Conservation (phyloP, 2,888 invertebrate species). For the Zygaena filipendulae region DNA sequence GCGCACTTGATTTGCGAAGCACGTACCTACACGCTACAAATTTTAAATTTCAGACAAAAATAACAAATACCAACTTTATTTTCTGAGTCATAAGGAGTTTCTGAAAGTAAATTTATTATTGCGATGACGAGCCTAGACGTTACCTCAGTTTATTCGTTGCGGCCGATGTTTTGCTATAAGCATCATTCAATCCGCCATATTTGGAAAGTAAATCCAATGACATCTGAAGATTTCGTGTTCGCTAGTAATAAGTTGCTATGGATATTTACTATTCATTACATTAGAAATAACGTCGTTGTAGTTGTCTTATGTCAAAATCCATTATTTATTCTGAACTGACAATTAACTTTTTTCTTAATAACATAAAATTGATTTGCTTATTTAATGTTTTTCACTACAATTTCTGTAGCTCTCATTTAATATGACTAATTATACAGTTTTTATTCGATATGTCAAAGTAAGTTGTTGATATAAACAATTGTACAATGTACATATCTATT, state of each 20-base stretch:
- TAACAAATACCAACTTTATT: conserved; percentile 32
- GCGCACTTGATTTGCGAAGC: conserved; percentile 64
- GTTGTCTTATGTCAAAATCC: too few relatives aligned
- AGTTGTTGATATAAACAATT: too few relatives aligned
- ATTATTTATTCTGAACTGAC: too few relatives aligned
- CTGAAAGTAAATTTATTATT: conserved; percentile 20
- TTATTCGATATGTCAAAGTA: too few relatives aligned
- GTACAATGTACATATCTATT: too few relatives aligned
- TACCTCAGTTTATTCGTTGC: conserved; percentile 29
- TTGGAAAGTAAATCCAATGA: conserved; percentile 44
- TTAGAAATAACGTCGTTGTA: too few relatives aligned
- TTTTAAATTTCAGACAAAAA: conserved; percentile 16
- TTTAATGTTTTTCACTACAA: too few relatives aligned
- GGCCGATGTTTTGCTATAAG: conserved; percentile 53
- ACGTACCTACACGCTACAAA: conserved; percentile 36
- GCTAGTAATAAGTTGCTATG: conserved; percentile 40
- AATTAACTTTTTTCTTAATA: too few relatives aligned
- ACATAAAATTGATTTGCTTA: too few relatives aligned
- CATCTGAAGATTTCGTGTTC: conserved; percentile 38
- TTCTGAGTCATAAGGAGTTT: conserved; percentile 22
- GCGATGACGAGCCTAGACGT: conserved; percentile 35
- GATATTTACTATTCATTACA: too few relatives aligned
- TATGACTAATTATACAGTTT: too few relatives aligned
- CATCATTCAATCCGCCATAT: conserved; percentile 42
- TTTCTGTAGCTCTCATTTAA: too few relatives aligned